Evolutionary conservation across 2,888 invertebrate species (phyloP), one percentile per base, ranked within the genome.

Genomic region (Neoaliturus tenellus): DNA sequence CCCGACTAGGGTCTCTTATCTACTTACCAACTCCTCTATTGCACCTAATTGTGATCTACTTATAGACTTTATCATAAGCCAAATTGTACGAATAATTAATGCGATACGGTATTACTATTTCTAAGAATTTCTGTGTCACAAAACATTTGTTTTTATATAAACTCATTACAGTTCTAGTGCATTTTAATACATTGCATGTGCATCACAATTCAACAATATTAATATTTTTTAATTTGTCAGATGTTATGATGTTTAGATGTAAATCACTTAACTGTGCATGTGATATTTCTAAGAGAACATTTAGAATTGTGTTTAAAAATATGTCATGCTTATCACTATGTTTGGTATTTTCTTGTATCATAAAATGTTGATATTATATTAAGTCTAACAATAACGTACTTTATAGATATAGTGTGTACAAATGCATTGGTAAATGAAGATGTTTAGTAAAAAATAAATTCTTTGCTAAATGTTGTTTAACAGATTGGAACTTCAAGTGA

Each of bases 301-400:
- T 55, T 48, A 14, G 23, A 55, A 55, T 3, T 55, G 62, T 62
- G 31, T 62, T 25, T 28, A 6, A 28, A 62, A 62, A 62, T 4
- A 55, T 55, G 23, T 55, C 62, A 62, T 62, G 62, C 62, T 62
- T 62, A 62, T 62, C 62, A 25, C 62, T 31, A 62, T 28, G 14
- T 14, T 62, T 62, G 62, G 62, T 62, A 62, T 62, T 62, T 62
- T 55, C 3, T n/a, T n/a, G n/a, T n/a, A n/a, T n/a, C n/a, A n/a
- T n/a, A n/a, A n/a, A n/a, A n/a, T n/a, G n/a, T n/a, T n/a, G n/a
- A n/a, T n/a, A n/a, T n/a, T n/a, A n/a, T n/a, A n/a, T n/a, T n/a
- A n/a, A n/a, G n/a, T n/a, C n/a, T n/a, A n/a, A n/a, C n/a, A n/a
- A n/a, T n/a, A n/a, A n/a, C n/a, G n/a, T n/a, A n/a, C n/a, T n/a